Evolutionary conservation across 2,113 vertebrate species (phyloP).

Genomic region (Probosciger aterrimus): DNA sequence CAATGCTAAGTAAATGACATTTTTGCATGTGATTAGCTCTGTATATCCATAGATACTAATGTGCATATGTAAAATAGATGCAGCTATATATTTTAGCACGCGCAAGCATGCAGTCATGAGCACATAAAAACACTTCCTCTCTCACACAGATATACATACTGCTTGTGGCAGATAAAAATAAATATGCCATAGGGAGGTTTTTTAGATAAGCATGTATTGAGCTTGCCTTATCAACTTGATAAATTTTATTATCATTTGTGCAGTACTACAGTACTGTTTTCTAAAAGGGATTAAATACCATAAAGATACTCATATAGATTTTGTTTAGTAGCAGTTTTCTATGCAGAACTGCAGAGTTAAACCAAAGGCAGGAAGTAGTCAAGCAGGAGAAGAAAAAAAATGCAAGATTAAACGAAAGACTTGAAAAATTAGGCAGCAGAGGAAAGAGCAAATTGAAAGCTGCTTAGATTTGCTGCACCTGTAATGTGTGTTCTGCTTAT

Average conservation of each 20-base stretch:
- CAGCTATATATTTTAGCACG: not conserved
- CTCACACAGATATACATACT: not conserved
- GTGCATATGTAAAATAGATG: not conserved
- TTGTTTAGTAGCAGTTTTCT: not conserved
- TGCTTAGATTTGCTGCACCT: conserved; percentile 38
- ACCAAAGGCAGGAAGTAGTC: not conserved
- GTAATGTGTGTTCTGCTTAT: conserved; percentile 58
- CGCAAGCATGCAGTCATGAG: not conserved
- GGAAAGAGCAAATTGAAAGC: conserved; percentile 43
- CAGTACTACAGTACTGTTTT: not conserved
- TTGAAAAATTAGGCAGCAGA: conserved; percentile 26
- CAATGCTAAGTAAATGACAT: not conserved
- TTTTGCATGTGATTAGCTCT: not conserved
- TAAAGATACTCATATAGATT: not conserved
- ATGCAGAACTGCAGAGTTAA: not conserved
- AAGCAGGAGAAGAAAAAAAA: not conserved
- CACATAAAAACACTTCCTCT: not conserved
- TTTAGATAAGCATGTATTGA: not conserved
- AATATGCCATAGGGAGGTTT: not conserved
- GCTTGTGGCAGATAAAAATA: not conserved
- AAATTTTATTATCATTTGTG: not conserved
- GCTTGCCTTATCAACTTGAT: not conserved
- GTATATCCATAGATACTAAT: not conserved
- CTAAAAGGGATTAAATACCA: not conserved
- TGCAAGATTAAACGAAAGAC: not conserved